Conservation (phyloP, 1,140 invertebrate genomes). For the Saccostrea echinata region DNA sequence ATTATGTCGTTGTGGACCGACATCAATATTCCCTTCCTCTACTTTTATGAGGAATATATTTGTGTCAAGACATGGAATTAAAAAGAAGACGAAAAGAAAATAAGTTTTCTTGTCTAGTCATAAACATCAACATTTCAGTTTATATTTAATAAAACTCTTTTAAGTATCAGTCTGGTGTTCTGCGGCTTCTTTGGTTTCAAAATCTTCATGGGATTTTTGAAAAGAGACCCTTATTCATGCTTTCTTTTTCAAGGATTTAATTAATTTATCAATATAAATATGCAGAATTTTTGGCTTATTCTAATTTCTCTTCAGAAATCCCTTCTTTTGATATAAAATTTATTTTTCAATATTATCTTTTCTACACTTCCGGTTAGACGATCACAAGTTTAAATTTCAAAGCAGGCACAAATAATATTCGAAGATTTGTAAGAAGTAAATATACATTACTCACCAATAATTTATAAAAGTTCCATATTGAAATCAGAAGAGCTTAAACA, state of each 20-base stretch:
- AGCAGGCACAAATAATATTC: neutral
- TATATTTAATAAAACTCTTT: neutral
- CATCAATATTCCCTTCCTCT: neutral
- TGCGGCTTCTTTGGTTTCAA: neutral
- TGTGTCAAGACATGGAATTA: slow-evolving; percentile 8
- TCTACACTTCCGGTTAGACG: too few species aligned
- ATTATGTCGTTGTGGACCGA: slow-evolving; percentile 6
- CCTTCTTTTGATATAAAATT: too few species aligned
- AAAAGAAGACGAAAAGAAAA: slow-evolving; percentile 28
- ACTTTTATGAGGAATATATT: slow-evolving; percentile 30
- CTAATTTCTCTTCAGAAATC: too few species aligned
- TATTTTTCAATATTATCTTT: too few species aligned
- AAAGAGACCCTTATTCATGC: neutral
- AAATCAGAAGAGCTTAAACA: neutral
- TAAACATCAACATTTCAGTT: neutral
- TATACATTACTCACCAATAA: neutral
- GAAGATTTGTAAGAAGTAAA: neutral
- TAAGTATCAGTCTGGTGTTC: neutral
- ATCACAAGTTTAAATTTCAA: neutral
- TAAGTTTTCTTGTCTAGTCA: neutral
- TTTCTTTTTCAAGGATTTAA: neutral
- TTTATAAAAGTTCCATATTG: neutral
- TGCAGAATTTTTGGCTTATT: too few species aligned
- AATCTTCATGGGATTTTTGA: too few species aligned
- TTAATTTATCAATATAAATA: too few species aligned